Conservation (phyloP, 2,113 vertebrate species). For the Heptranchias perlo region DNA sequence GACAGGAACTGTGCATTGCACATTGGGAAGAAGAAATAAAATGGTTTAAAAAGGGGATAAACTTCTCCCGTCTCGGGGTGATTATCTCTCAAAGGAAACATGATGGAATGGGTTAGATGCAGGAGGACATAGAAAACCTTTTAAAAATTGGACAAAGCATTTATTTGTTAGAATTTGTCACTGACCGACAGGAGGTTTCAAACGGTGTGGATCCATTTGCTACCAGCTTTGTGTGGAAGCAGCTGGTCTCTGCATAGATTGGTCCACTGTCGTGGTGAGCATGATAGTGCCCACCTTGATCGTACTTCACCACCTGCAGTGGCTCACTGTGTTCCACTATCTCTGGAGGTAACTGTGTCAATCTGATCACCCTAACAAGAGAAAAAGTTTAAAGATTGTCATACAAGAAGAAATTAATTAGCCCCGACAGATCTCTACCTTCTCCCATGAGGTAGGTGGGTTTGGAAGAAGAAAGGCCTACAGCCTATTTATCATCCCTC, state of each 20-base stretch:
- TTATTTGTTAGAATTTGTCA: background rate
- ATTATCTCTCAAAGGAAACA: background rate
- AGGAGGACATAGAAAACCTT: background rate
- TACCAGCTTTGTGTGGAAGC: conserved; percentile 82
- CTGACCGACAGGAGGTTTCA: conserved; percentile 85
- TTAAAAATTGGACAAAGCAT: background rate
- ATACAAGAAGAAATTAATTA: background rate
- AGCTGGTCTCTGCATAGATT: conserved; percentile 73
- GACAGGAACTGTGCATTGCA: background rate
- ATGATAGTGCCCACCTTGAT: conserved; percentile 83
- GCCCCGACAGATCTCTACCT: too few relatives aligned
- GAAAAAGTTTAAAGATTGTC: background rate
- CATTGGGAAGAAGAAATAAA: background rate
- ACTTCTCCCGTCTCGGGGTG: background rate
- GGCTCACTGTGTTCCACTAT: conserved; percentile 90
- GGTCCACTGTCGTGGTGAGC: conserved; percentile 90
- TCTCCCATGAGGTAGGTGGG: too few relatives aligned
- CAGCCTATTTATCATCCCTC: too few relatives aligned
- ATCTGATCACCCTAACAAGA: conserved; percentile 69
- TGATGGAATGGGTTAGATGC: background rate
- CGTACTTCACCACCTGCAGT: conserved; percentile 82
- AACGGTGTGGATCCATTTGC: conserved; percentile 72
- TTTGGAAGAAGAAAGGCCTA: too few relatives aligned
- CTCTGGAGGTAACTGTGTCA: conserved; percentile 76
- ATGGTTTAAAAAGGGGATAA: background rate